Base-by-base conservation (phyloP, 2,797 vertebrate genomes). In the Enteromius paludinosus region DNA sequence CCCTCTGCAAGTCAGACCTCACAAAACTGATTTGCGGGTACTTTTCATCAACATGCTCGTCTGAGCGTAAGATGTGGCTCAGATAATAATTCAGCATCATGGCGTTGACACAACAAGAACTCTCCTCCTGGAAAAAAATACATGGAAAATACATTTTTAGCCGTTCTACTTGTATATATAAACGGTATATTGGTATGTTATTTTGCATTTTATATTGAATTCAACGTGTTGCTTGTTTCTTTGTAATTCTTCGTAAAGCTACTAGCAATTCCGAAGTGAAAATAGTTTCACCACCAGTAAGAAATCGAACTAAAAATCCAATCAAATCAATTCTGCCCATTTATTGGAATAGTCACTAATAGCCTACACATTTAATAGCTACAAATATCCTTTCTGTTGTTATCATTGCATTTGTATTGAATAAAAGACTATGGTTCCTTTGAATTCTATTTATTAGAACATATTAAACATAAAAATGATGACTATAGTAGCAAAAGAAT, bases 31-130 rank as follows among this genome's bases (percentile, higher is more conserved):
- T 79, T 0, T 91, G 78, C 0, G 91, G 90, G 84, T 94, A 92
- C 56, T 82, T 84, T 0, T 78, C 49, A 23, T 90, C 56, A 5
- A 28, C 7, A 4, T 77, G 41, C 17, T 65, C 86, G 1, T 72
- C 79, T 0, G 71, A 73, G 12, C 68, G 74, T 25, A 96, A 89
- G 47, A 95, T 91, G 7, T 94, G 90, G 52, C 87, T 69, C 54
- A 96, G 76, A 41, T 94, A 81, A 0, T 92, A 90, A 62, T 94
- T 91, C 11, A 91, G 87, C 79, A 95, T 90, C 38, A 91, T 93
- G 79, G 93, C 93, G 89, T 95, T 94, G 87, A 95, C 17, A 45
- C 95, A 96, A 90, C 96, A 97, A 38, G 1, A 90, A 25, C 92
- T 90, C 23, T 61, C 89, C 25, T 75, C 78, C 96, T 97, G n/a